Conservation (phyloP, 2,797 vertebrate species). For the Tamandua tetradactyla region DNA sequence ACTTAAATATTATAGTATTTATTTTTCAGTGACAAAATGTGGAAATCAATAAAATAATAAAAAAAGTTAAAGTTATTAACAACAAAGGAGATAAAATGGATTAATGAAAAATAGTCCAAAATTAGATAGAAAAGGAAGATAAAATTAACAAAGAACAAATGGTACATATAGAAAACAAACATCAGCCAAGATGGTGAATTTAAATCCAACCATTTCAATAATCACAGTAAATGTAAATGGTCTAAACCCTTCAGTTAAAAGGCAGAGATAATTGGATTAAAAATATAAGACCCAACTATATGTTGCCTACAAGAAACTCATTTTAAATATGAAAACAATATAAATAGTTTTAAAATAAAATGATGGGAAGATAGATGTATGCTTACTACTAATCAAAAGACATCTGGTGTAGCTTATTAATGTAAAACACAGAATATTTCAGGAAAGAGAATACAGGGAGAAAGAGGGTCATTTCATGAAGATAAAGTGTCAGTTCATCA, state of each 20-base stretch:
- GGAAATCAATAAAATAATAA: background rate
- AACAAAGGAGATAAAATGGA: background rate
- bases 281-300: no score
- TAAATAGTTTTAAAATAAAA: background rate
- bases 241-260: background rate
- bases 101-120: background rate
- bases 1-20: no score
- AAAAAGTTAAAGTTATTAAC: background rate
- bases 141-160: background rate
- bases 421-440: background rate
- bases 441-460: background rate
- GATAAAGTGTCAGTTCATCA: background rate
- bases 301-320: background rate
- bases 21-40: no score
- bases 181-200: background rate
- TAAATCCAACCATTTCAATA: background rate
- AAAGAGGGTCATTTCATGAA: background rate
- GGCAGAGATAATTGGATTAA: background rate
- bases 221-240: background rate
- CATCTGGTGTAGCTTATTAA: background rate
- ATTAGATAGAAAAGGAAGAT: no score
- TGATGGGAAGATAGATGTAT: background rate
- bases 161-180: background rate
- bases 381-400: no score
- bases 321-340: background rate